Conservation (phyloP, 2,888 invertebrate species). For the Crossocerus cetratus region DNA sequence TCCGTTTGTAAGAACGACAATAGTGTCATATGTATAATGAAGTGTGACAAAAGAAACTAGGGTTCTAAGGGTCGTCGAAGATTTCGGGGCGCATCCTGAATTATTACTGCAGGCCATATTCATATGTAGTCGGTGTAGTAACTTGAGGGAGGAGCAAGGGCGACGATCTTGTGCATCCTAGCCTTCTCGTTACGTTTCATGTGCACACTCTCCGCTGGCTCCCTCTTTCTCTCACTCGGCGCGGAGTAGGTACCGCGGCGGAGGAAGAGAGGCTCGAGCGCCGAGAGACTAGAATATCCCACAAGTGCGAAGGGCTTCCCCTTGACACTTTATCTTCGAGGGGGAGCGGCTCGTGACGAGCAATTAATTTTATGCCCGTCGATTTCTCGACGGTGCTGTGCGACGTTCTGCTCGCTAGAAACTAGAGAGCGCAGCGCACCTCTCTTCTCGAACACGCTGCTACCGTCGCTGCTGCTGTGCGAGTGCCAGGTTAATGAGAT, state of each 20-base stretch:
- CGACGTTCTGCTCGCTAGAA: too few relatives aligned
- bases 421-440: too few relatives aligned
- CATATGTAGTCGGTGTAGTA: neutral
- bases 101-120: neutral
- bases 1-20: neutral
- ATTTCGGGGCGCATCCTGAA: neutral
- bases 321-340: conserved; percentile 44
- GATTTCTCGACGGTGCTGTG: conserved; percentile 33
- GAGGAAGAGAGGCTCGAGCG: conserved; percentile 15
- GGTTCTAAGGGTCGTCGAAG: neutral
- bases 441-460: too few relatives aligned
- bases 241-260: neutral
- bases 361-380: conserved; percentile 52
- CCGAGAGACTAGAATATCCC: conserved; percentile 34
- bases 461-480: too few relatives aligned
- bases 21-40: neutral
- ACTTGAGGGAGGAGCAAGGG: neutral
- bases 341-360: conserved; percentile 51
- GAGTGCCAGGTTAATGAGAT: too few relatives aligned
- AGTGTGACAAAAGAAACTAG: neutral
- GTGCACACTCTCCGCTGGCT: conserved; percentile 18
- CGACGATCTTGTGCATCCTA: conserved; percentile 21
- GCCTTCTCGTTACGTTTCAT: conserved; percentile 46
- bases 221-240: conserved; percentile 4
- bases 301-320: conserved; percentile 38